Evolutionary conservation across 2,888 invertebrate species (phyloP).

Genomic region (Phaonia tiefii): DNA sequence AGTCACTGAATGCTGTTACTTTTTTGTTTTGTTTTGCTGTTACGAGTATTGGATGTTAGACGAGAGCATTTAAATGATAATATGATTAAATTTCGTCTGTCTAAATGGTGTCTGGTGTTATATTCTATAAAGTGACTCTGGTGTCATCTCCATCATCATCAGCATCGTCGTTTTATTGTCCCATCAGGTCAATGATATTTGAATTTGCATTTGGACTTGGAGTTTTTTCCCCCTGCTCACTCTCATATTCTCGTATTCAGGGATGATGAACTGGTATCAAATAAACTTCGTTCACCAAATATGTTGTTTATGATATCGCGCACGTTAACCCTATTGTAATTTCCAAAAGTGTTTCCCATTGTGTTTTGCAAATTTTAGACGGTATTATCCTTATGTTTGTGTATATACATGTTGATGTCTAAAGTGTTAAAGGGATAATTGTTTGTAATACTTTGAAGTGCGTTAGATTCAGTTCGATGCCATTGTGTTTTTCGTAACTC

Average conservation of each 20-base stretch:
- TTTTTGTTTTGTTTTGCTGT: background rate
- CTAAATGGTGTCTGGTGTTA: slow-evolving; percentile 45
- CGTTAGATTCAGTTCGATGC: background rate
- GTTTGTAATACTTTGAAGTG: slow-evolving; percentile 10
- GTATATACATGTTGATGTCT: background rate
- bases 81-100: slow-evolving; percentile 59
- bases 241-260: no score
- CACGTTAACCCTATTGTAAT: background rate
- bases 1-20: background rate
- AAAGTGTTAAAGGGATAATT: slow-evolving; percentile 35
- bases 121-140: slow-evolving; percentile 26
- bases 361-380: background rate
- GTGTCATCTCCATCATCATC: no score
- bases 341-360: background rate
- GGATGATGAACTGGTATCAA: slow-evolving; percentile 26
- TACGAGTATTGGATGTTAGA: slow-evolving; percentile 12
- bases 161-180: background rate
- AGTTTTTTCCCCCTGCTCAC: background rate
- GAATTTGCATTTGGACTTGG: slow-evolving; percentile 14
- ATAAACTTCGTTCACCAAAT: background rate
- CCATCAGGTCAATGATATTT: slow-evolving; percentile 39
- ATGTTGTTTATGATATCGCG: slow-evolving; percentile 3
- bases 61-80: slow-evolving; percentile 49
- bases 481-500: slow-evolving; percentile 1
- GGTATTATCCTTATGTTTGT: no score